Base-by-base conservation (phyloP, 2,113 vertebrate genomes). In the Glareola pratincola region DNA sequence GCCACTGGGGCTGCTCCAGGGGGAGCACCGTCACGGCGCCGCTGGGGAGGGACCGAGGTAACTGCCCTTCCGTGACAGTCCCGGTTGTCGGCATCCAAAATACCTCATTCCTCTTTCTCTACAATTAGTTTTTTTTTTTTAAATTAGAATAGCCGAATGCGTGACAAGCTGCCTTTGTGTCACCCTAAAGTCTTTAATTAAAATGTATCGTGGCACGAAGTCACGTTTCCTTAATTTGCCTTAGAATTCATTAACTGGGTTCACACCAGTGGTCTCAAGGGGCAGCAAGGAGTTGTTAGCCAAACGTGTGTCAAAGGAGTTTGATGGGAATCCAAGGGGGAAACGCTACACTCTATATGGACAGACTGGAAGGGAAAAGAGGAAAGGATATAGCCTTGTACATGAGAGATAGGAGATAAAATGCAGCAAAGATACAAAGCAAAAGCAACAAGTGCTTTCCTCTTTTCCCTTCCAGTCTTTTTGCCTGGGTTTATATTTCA, bases 1-100 rank as follows among this genome's bases (percentile, higher is more conserved):
- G 5, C 48, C 34, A 6, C 39, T 76, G 34, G 29, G 19, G 56
- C 30, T 36, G 23, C n/a, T 74, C 43, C 19, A 48, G n/a, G 20
- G 50, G 43, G 16, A 83, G 27, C 47, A 68, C 1, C 0, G 39
- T 41, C 3, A 8, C 3, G 3, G 0, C 4, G 2, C 24, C 66
- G 27, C 34, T 29, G 36, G 11, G 34, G 30, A 63, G 20, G 27
- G 48, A 68, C 20, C 0, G 0, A 69, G 43, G 17, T 41, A n/a
- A 29, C 18, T 60, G 90, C 48, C 63, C 36, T 74, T 64, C 39
- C 2, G 0, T 39, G 36, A 51, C 15, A 62, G 59, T 14, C 39
- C 2, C 5, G 62, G 60, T 39, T 13, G 0, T 56, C 80, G 30
- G 15, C 62, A 68, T 74, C 13, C 73, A 87, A 85, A 92, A 69